These are phyloP conservation scores for Cabera pusaria DNA, from an alignment of 2,888 invertebrate genomes.

Conservation along the genomic window DNA sequence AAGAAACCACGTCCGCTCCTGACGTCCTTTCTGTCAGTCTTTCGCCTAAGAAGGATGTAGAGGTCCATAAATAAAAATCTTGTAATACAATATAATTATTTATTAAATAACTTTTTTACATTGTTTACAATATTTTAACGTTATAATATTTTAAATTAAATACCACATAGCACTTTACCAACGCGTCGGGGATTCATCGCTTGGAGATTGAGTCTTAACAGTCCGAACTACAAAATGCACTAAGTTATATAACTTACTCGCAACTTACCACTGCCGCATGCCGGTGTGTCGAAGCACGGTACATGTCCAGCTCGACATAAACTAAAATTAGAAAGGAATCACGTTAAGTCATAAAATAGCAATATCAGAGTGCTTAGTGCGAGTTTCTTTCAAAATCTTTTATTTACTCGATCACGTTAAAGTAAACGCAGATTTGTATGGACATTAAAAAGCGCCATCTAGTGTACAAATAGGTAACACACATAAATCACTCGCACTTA, in stretches of 20 bases:
- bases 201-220: slow-evolving; percentile 10
- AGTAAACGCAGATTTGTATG: too few relatives aligned
- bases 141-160: slow-evolving; percentile 21
- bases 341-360: too few relatives aligned
- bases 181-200: slow-evolving; percentile 10
- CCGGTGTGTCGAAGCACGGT: slow-evolving; percentile 22
- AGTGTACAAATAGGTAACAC: too few relatives aligned
- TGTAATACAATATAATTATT: slow-evolving; percentile 45
- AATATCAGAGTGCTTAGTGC: too few relatives aligned
- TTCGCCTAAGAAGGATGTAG: too few relatives aligned
- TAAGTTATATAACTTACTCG: slow-evolving; percentile 64
- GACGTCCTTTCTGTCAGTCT: too few relatives aligned
- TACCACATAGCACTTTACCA: slow-evolving; percentile 47
- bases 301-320: slow-evolving; percentile 45
- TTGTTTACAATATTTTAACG: slow-evolving; percentile 37
- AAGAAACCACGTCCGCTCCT: too few relatives aligned
- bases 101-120: slow-evolving; percentile 48
- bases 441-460: too few relatives aligned
- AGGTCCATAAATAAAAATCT: slow-evolving; percentile 47
- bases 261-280: slow-evolving; percentile 65
- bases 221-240: slow-evolving; percentile 63
- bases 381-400: too few relatives aligned
- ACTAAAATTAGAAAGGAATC: slow-evolving; percentile 57
- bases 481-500: too few relatives aligned
- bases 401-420: too few relatives aligned